Evolutionary conservation across 2,797 vertebrate species (phyloP).

Genomic region (Cynodonichthys magdalenae): DNA sequence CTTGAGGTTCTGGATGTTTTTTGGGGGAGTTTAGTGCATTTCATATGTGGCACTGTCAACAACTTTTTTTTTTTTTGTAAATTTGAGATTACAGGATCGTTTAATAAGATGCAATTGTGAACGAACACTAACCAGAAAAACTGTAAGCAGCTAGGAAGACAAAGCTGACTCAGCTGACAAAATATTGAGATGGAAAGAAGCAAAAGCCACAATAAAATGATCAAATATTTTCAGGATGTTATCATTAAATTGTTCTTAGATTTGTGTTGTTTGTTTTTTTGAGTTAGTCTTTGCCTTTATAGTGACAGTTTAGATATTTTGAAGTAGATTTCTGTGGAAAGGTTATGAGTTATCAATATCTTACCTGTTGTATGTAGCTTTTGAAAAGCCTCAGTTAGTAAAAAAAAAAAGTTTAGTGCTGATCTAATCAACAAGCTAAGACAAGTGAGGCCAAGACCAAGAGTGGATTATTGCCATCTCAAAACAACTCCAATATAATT

Average conservation of each 20-base stretch:
- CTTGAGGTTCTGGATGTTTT: constrained; percentile 63
- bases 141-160: constrained; percentile 86
- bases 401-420: no score
- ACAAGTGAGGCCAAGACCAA: no score
- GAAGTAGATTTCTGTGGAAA: no score
- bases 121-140: constrained; percentile 77
- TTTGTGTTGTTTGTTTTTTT: constrained; percentile 22
- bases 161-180: constrained; percentile 78
- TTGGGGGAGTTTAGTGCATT: constrained; percentile 59
- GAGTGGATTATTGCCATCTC: no score
- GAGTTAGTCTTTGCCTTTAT: constrained; percentile 22
- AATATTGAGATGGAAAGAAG: constrained; percentile 83
- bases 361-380: no score
- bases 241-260: constrained; percentile 28
- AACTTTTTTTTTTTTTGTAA: constrained; percentile 22
- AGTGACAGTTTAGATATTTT: no score
- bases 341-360: no score
- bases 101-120: constrained; percentile 50
- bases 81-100: constrained; percentile 32
- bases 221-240: constrained; percentile 45
- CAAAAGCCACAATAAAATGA: constrained; percentile 85
- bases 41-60: constrained; percentile 58
- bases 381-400: no score
- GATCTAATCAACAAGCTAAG: no score
- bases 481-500: no score